phyloP scores from a whole-genome alignment of 2,888 invertebrate genomes.

The Candidula unifasciata region DNA sequence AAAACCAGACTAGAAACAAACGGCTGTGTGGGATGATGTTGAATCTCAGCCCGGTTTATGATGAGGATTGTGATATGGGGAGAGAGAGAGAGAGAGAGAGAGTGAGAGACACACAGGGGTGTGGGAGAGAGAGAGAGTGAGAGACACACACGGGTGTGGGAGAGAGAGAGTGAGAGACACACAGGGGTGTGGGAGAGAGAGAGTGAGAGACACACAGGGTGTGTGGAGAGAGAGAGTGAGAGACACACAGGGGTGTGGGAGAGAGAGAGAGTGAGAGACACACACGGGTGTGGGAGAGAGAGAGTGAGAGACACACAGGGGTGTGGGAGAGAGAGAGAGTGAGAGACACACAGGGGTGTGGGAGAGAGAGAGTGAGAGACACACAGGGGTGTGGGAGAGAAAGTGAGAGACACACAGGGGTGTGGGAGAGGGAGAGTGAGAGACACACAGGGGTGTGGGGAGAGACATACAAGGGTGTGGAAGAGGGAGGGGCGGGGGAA shows the following conservation, averaged over 20 bases:
- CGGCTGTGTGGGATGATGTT: no score
- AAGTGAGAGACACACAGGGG: background rate
- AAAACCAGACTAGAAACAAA: no score
- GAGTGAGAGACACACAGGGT: background rate
- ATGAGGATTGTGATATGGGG: background rate
- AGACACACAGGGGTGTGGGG: background rate
- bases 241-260: background rate
- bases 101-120: background rate
- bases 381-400: background rate
- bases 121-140: background rate
- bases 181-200: background rate
- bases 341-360: background rate
- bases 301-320: background rate
- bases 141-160: background rate
- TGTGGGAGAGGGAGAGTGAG: background rate
- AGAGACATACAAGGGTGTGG: conserved; percentile 1
- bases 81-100: background rate
- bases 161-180: background rate
- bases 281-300: background rate
- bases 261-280: background rate
- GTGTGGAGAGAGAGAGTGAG: no score
- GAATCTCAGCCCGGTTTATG: background rate
- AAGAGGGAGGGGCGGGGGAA: background rate
- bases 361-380: background rate
- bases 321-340: background rate